phyloP scores from a whole-genome alignment of 2,888 invertebrate species.

The Dryadula phaetusa region DNA sequence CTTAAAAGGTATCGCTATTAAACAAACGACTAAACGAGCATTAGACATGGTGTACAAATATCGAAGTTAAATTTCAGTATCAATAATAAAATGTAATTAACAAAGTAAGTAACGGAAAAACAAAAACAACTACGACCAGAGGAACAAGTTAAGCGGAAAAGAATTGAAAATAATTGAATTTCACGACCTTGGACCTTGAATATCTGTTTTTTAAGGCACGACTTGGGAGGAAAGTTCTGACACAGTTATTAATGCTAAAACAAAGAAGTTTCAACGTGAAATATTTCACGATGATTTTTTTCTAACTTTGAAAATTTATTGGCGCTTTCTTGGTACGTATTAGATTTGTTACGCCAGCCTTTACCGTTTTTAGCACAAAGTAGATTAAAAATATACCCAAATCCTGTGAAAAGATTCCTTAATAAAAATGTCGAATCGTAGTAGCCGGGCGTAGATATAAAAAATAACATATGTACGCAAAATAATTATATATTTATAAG shows the following conservation, averaged over 20 bases:
- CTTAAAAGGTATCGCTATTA: neutral
- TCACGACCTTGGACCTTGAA: conserved; percentile 13
- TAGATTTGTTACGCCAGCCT: neutral
- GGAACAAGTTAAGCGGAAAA: neutral
- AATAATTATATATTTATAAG: no score
- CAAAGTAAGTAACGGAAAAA: neutral
- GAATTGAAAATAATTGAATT: conserved; percentile 1
- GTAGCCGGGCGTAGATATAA: no score
- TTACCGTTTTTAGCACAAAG: neutral
- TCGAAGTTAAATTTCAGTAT: neutral
- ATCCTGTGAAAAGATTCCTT: neutral
- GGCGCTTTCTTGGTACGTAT: conserved; percentile 8
- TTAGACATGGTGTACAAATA: neutral
- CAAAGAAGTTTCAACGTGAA: conserved; percentile 1
- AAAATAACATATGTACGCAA: no score
- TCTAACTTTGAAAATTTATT: neutral
- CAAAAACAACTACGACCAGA: neutral
- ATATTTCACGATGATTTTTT: conserved; percentile 8
- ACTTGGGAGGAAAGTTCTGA: conserved; percentile 13
- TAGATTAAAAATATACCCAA: neutral
- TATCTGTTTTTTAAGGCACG: neutral
- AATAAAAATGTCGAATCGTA: no score
- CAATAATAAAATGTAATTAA: conserved; percentile 2
- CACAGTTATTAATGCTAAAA: conserved; percentile 18
- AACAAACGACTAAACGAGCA: neutral